These are phyloP conservation scores for Sussaba pulchella DNA, from an alignment of 2,888 invertebrate species.

Conservation along the genomic window DNA sequence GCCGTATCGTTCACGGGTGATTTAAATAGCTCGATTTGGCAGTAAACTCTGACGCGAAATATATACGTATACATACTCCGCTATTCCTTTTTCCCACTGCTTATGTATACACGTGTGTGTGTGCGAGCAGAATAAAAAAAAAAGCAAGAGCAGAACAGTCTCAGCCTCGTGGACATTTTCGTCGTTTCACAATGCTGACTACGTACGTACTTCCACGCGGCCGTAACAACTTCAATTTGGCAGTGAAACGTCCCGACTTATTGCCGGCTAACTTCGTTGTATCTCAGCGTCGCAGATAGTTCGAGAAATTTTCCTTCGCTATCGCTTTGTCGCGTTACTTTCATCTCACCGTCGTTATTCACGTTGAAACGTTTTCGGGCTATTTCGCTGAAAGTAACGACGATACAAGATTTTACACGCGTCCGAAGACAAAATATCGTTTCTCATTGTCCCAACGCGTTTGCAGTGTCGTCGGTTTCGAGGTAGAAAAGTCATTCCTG, in stretches of 20 bases:
- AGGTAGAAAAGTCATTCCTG: too few species aligned
- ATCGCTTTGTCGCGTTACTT: conserved; percentile 2
- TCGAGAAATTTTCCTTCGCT: conserved; percentile 37
- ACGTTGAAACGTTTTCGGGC: conserved; percentile 27
- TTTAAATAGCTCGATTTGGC: conserved; percentile 74
- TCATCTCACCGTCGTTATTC: conserved; percentile 26
- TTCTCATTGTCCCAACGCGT: conserved; percentile 13
- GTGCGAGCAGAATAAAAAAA: conserved; percentile 3
- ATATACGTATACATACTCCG: too few species aligned
- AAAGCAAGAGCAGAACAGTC: conserved; percentile 7
- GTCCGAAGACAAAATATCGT: conserved; percentile 25
- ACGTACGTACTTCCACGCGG: conserved; percentile 53
- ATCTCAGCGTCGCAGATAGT: conserved; percentile 21
- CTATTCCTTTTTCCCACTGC: too few species aligned
- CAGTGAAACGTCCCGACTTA: conserved; percentile 65
- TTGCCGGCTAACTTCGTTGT: conserved; percentile 26
- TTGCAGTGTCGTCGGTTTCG: too few species aligned
- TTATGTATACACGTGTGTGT: too few species aligned
- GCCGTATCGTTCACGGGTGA: conserved; percentile 67
- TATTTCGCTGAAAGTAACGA: conserved; percentile 59
- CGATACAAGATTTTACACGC: background rate
- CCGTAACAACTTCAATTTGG: conserved; percentile 71
- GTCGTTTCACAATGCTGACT: conserved; percentile 62
- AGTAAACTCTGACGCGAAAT: conserved; percentile 66
- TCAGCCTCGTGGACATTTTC: conserved; percentile 56